phyloP scores from a whole-genome alignment of 2,797 vertebrate species.

The Florisuga fusca region DNA sequence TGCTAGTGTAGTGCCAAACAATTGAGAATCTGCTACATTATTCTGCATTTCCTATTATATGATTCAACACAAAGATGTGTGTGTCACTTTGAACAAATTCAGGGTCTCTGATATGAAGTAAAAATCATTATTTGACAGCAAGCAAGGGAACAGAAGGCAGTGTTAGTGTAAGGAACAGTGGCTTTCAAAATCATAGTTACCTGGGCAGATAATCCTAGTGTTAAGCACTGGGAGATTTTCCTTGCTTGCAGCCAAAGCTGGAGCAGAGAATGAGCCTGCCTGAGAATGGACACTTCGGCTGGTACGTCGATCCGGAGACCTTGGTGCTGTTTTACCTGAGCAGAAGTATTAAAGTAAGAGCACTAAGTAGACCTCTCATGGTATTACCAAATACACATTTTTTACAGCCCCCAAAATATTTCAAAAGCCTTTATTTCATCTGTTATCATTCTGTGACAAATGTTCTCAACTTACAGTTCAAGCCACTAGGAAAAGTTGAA shows the following conservation, averaged over 20 bases:
- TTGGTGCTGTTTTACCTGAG: slow-evolving; percentile 84
- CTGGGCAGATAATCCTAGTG: slow-evolving; percentile 97
- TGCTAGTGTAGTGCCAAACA: accelerated
- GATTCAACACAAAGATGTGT: background rate
- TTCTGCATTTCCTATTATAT: background rate
- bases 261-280: slow-evolving; percentile 86
- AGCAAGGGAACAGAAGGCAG: background rate
- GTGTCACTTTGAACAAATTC: background rate
- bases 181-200: slow-evolving; percentile 73
- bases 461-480: background rate
- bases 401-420: background rate
- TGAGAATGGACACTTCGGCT: slow-evolving; percentile 88
- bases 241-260: slow-evolving; percentile 89
- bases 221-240: slow-evolving; percentile 98
- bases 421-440: background rate
- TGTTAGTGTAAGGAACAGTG: background rate
- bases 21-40: background rate
- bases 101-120: background rate
- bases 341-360: slow-evolving; percentile 8
- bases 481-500: background rate
- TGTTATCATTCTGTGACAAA: background rate
- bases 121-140: background rate
- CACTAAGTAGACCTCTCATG: background rate
- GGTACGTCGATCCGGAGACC: slow-evolving; percentile 88
- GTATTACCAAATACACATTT: background rate